Evolutionary conservation across 2,113 vertebrate species (phyloP).

Genomic region (Ptilorrhoa leucosticta): DNA sequence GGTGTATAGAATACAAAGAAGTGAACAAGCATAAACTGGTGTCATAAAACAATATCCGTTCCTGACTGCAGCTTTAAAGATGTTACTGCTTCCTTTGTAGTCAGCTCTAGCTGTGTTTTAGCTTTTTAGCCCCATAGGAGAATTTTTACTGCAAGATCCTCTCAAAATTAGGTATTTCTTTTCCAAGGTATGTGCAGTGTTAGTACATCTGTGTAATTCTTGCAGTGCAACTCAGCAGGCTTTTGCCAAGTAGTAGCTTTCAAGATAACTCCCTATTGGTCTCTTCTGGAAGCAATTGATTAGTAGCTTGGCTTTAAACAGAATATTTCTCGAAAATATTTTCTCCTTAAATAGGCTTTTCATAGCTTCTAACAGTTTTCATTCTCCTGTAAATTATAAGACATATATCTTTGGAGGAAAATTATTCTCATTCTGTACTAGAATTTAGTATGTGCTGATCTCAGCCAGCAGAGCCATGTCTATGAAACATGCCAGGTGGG

Average conservation of each 20-base stretch:
- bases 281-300: slow-evolving; percentile 13
- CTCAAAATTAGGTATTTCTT: neutral
- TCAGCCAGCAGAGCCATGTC: neutral
- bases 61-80: neutral
- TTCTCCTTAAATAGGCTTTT: slow-evolving; percentile 16
- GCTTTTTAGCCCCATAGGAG: neutral
- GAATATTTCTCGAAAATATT: neutral
- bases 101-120: neutral
- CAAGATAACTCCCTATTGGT: neutral
- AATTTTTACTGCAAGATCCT: neutral
- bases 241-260: slow-evolving; percentile 11
- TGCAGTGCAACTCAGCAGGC: slow-evolving; percentile 3
- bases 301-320: neutral
- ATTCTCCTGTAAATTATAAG: neutral
- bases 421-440: neutral
- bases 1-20: neutral
- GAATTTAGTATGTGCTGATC: neutral
- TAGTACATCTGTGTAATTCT: neutral
- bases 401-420: neutral
- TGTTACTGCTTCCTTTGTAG: neutral
- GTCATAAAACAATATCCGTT: neutral
- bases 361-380: neutral
- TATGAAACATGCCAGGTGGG: neutral
- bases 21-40: neutral
- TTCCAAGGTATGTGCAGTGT: neutral